phyloP scores from a whole-genome alignment of 2,797 vertebrate genomes.

The Coccyzus lansbergi region DNA sequence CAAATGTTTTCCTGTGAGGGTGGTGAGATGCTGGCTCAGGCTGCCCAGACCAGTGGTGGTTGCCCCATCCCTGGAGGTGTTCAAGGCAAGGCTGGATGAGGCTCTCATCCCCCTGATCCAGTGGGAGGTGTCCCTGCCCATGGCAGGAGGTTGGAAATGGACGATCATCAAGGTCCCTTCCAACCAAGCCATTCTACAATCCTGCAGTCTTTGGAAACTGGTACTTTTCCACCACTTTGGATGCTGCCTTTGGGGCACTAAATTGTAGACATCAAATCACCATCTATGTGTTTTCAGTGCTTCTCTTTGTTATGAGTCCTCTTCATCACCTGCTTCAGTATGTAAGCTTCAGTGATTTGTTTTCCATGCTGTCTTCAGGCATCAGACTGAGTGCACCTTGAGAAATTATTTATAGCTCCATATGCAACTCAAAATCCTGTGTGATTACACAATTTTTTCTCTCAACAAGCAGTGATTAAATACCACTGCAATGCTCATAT shows the following conservation, averaged over 20 bases:
- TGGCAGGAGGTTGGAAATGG: too few species aligned
- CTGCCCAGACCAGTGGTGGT: too few species aligned
- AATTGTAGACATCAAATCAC: neutral
- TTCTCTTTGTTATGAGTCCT: neutral
- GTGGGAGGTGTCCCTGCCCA: too few species aligned
- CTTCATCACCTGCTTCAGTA: neutral
- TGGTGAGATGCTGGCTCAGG: too few species aligned
- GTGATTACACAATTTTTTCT: neutral
- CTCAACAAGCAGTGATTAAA: neutral
- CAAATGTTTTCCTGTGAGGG: too few species aligned
- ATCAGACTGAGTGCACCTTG: neutral
- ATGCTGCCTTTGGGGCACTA: neutral
- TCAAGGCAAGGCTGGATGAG: too few species aligned
- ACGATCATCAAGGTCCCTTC: too few species aligned
- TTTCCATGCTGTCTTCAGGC: neutral
- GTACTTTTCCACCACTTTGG: neutral
- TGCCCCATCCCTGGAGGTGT: too few species aligned
- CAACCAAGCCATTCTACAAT: too few species aligned
- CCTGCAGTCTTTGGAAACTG: neutral
- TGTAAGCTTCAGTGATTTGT: neutral
- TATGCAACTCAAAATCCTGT: neutral
- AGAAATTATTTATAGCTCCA: slow-evolving; percentile 8
- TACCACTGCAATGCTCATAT: neutral
- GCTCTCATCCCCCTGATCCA: too few species aligned
- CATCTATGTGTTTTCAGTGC: accelerated